These are phyloP conservation scores for Ochropacha duplaris DNA, from an alignment of 2,888 invertebrate species.

Conservation along the genomic window DNA sequence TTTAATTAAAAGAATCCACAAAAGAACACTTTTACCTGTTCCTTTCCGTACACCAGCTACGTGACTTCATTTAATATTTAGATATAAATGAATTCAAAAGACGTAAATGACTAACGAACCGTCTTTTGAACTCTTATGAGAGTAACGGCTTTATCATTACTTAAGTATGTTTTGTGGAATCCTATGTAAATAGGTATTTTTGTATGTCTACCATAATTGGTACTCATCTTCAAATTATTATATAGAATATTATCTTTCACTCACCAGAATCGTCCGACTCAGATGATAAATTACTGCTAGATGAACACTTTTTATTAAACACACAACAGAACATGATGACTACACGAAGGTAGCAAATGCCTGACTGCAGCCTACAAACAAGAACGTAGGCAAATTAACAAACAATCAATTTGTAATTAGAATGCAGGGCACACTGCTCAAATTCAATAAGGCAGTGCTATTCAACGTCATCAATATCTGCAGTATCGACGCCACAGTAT, in stretches of 20 bases:
- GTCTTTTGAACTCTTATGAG: background rate
- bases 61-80: constrained; percentile 39
- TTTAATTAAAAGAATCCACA: constrained; percentile 26
- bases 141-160: background rate
- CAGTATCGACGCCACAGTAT: background rate
- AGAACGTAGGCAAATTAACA: constrained; percentile 35
- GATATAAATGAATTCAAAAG: constrained; percentile 27
- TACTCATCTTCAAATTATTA: background rate
- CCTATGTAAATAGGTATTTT: background rate
- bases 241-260: constrained; percentile 21
- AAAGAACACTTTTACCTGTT: constrained; percentile 15
- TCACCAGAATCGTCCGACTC: constrained; percentile 34
- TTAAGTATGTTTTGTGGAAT: background rate
- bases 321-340: constrained; percentile 47
- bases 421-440: constrained; percentile 32
- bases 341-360: constrained; percentile 6
- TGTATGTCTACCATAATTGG: background rate
- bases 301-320: constrained; percentile 23
- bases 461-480: background rate
- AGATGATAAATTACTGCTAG: constrained; percentile 18
- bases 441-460: constrained; percentile 11
- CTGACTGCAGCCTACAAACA: constrained; percentile 16
- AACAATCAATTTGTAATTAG: constrained; percentile 47
- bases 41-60: constrained; percentile 20
- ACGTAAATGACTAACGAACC: constrained; percentile 20